A percentile compares a stretch with the other conserved stretches of the same genome.
phyloP scores from a whole-genome alignment of 2,797 vertebrate genomes.

The Myotis findleyi region DNA sequence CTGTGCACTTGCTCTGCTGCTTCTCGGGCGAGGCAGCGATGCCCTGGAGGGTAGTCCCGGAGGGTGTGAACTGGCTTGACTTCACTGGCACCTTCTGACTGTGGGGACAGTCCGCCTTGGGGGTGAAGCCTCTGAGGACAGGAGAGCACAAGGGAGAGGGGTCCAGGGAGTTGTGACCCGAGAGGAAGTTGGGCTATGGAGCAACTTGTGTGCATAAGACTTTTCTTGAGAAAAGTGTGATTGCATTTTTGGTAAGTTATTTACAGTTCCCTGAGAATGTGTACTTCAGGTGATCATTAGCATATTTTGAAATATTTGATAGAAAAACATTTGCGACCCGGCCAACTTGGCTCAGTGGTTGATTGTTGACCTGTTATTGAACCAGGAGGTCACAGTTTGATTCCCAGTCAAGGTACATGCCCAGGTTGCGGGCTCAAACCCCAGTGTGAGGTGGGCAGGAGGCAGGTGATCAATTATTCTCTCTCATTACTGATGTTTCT shows the following conservation, averaged over 20 bases:
- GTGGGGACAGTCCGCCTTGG: not conserved
- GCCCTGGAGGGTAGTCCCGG: not conserved
- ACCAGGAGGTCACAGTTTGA: no score
- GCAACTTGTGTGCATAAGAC: not conserved
- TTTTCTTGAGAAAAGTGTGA: not conserved
- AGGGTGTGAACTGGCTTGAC: not conserved
- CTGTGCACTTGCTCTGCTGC: not conserved
- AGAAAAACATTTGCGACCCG: constrained; percentile 14
- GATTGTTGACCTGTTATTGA: no score
- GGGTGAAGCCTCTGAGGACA: not conserved
- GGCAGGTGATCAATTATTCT: no score
- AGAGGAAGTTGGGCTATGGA: not conserved
- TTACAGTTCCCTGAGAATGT: constrained; percentile 32
- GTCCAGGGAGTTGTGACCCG: not conserved
- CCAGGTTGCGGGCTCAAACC: no score
- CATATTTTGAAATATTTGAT: constrained; percentile 12
- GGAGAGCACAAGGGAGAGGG: not conserved
- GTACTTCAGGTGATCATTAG: constrained; percentile 35
- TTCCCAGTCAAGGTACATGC: no score
- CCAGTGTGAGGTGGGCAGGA: no score
- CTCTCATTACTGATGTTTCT: no score
- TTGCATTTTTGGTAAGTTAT: not conserved
- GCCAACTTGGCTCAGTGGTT: no score
- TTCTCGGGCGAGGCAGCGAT: fast-evolving
- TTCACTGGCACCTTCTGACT: not conserved